These are phyloP conservation scores for Aplidium turbinatum DNA, from an alignment of 23 tunicate genomes.

Conservation along the genomic window DNA sequence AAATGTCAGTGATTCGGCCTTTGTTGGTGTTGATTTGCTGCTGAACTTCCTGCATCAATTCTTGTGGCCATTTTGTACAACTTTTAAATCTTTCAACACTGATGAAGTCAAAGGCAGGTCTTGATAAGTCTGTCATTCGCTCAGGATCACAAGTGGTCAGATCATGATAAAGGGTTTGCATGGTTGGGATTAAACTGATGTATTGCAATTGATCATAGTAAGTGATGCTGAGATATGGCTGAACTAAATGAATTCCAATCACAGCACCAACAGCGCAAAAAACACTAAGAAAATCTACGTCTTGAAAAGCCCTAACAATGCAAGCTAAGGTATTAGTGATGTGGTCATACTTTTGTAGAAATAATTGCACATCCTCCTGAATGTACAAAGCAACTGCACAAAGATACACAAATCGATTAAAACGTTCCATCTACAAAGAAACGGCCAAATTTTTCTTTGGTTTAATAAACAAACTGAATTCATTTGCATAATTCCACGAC, in stretches of 20 bases:
- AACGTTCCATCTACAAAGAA: not conserved
- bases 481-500: slow-evolving; percentile 8
- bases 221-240: slow-evolving; percentile 9
- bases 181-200: not conserved
- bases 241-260: not conserved
- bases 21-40: not conserved
- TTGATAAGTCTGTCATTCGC: not conserved
- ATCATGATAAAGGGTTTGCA: not conserved
- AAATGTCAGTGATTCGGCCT: not conserved
- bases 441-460: slow-evolving; percentile 7
- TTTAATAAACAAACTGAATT: not conserved
- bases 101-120: slow-evolving; percentile 1
- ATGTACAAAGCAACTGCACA: not conserved
- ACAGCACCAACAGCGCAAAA: slow-evolving; percentile 13
- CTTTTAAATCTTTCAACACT: not conserved
- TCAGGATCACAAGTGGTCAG: too few relatives aligned
- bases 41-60: not conserved
- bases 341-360: not conserved
- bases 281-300: not conserved
- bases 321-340: slow-evolving; percentile 16
- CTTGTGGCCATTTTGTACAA: not conserved
- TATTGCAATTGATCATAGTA: not conserved
- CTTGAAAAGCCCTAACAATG: not conserved
- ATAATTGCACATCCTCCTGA: not conserved
- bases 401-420: slow-evolving; percentile 11